Conservation (phyloP, 2,797 vertebrate genomes). For the Xyrichtys novacula region DNA sequence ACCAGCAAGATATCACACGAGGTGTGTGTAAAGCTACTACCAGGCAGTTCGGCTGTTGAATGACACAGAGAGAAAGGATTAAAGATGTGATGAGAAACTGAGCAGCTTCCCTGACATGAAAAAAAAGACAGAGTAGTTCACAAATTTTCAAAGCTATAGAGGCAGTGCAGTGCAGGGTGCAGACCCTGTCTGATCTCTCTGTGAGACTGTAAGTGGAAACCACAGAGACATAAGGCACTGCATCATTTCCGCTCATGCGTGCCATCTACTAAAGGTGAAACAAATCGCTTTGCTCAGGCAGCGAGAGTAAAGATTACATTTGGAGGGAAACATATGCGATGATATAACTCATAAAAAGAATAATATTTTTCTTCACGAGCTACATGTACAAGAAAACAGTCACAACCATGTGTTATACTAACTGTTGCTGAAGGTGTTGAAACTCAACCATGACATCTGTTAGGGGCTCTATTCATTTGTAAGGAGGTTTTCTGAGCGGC, state of each 20-base stretch:
- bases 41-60: neutral
- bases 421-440: no score
- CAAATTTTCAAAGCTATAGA: neutral
- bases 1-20: neutral
- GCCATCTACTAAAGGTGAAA: constrained; percentile 51
- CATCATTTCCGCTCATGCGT: constrained; percentile 69
- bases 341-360: constrained; percentile 21
- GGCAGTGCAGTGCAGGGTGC: constrained; percentile 26
- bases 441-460: neutral
- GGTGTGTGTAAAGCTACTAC: neutral
- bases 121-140: neutral
- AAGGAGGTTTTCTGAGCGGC: neutral
- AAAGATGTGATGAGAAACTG: neutral
- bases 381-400: constrained; percentile 5
- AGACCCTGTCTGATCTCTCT: constrained; percentile 40
- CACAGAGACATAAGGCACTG: constrained; percentile 61
- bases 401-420: neutral
- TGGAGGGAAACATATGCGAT: constrained; percentile 45
- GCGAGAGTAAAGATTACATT: constrained; percentile 40
- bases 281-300: constrained; percentile 42
- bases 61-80: neutral
- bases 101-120: neutral
- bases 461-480: neutral
- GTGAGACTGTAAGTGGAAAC: constrained; percentile 60
- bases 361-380: neutral